Base-by-base conservation (phyloP, 2,113 vertebrate species). In the Stegastes partitus region DNA sequence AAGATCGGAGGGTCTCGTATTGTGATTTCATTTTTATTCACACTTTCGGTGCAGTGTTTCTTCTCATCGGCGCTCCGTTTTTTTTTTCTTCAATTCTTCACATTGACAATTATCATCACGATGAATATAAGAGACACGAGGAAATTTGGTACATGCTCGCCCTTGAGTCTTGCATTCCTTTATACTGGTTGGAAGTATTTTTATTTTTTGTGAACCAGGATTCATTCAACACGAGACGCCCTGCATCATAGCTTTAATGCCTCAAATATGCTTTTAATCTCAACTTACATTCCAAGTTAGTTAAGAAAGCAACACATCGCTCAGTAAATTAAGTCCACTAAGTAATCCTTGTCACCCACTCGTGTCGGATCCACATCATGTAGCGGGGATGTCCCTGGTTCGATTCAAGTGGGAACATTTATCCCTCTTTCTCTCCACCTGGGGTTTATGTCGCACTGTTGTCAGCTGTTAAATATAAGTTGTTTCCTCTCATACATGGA, bases 1-100 rank as follows among this genome's bases (percentile, higher is more conserved):
- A 28, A 57, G 23, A 72, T 42, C 44, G n/a, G n/a, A 11, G 54
- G 47, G 34, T 57, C 73, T 64, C 1, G 23, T 70, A 37, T 59
- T 72, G 47, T 68, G 51, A 66, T 56, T 73, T 1, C 8, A 42
- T 70, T 44, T 19, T 4, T 7, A 15, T 14, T 26, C 19, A 19
- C 8, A 37, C 16, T 16, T 31, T 9, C 39, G 39, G 18, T 65
- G 22, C 62, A 42, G 14, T 54, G 8, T 42, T 34, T 31, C n/a
- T 54, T 67, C 49, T 26, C 22, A 14, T 69, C 11, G 3, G 26
- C 18, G 12, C 51, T 56, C 0, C 22, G n/a, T n/a, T n/a, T n/a
- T n/a, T n/a, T 51, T 65, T 66, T 55, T 55, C 39, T 15, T 42
- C 3, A 42, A 42, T 65, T 16, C 2, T 49, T 16, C 9, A 7